phyloP scores from a whole-genome alignment of 2,797 vertebrate genomes.

The Pelodytes ibericus region DNA sequence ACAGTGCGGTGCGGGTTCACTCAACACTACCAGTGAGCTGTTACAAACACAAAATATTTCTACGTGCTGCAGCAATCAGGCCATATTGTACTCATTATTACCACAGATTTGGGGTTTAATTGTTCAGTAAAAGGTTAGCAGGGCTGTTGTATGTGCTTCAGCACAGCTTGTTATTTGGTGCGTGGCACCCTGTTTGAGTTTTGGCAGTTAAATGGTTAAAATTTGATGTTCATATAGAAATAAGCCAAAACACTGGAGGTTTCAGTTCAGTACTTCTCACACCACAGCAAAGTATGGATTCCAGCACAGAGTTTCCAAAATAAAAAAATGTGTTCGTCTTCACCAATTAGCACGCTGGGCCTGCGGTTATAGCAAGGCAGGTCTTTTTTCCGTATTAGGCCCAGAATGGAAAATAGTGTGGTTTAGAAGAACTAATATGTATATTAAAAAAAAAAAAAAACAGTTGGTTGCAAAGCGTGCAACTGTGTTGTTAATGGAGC shows the following conservation, averaged over 20 bases:
- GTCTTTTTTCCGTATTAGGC: constrained; percentile 66
- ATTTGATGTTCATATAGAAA: background rate
- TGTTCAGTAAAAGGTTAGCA: too few relatives aligned
- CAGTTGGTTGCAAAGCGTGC: constrained; percentile 1
- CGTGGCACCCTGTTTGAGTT: background rate
- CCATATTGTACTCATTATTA: too few relatives aligned
- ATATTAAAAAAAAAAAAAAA: constrained; percentile 55
- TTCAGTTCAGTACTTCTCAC: background rate
- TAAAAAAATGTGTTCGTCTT: constrained; percentile 62
- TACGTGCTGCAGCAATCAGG: too few relatives aligned
- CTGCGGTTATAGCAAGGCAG: constrained; percentile 57
- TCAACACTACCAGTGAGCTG: too few relatives aligned
- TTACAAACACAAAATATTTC: too few relatives aligned
- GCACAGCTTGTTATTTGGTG: background rate
- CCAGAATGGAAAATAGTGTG: constrained; percentile 71
- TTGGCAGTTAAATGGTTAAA: background rate
- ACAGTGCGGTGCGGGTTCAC: too few relatives aligned
- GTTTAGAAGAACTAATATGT: constrained; percentile 62
- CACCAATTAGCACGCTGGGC: constrained; percentile 58
- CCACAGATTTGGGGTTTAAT: too few relatives aligned
- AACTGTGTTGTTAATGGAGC: background rate
- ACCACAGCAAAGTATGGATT: constrained; percentile 40
- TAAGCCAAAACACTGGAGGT: background rate
- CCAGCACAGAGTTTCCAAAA: constrained; percentile 66
- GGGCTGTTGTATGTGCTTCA: background rate